Evolutionary conservation across 2,113 vertebrate genomes (phyloP), one percentile per base, ranked within the genome.

Genomic region (Pungitius pungitius): DNA sequence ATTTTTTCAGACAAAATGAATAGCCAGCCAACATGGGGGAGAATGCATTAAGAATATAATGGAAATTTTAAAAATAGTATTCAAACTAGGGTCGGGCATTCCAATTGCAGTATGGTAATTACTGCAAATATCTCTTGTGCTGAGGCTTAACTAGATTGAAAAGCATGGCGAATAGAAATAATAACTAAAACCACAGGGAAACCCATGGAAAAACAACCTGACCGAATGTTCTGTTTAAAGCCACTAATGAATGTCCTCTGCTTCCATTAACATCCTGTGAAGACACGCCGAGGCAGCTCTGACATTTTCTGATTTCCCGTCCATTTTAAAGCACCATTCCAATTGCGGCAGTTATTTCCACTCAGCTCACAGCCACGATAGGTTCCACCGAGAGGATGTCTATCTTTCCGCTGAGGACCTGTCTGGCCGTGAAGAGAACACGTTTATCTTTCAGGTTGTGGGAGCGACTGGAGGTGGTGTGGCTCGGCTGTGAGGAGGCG

Each of bases 301-400:
- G 52, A 43, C 17, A 43, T 68, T 27, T 66, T 14, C 27, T 45
- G 2, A 71, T 71, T 20, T 24, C 42, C 8, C 45, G 22, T 24
- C 3, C 3, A 43, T 14, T 58, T 78, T 55, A 18, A 24, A 40
- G 47, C 13, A 57, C 40, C 37, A 37, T 37, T 56, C 55, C 9
- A 54, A 0, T 0, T 69, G 27, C 3, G 24, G 59, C 8, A 17
- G 26, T 22, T 52, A 39, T 51, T 17, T 45, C 70, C 39, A 54
- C 27, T 95, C 86, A 97, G 77, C 87, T 93, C 74, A 93, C 75
- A 0, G 90, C 88, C 64, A 96, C 94, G 3, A 95, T 90, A 0
- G 96, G 96, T 78, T 97, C 94, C 67, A 96, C 93, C 1, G 95
- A 94, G 0, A 90, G 91, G 66, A 96, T 92, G 45, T 96, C 95